Percentiles rank a stretch among this genome's conserved stretches.
Evolutionary conservation across 2,113 vertebrate species (phyloP).

Genomic region (Illadopsis cleaveri): DNA sequence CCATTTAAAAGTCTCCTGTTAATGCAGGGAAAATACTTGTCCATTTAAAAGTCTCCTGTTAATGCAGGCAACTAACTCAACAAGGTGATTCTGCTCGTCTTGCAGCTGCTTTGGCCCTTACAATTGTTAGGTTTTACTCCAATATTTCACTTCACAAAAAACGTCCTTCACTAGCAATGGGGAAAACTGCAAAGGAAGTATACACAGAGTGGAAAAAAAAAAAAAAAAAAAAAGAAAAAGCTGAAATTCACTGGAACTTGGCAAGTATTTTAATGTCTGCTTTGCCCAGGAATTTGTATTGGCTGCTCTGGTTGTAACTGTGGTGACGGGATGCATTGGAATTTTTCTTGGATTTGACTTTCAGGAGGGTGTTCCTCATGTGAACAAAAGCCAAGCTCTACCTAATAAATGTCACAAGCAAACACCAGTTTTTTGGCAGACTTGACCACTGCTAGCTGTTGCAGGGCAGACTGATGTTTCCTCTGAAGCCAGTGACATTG

Average conservation of each 20-base stretch:
- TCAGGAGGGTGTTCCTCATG: neutral
- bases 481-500: neutral
- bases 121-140: neutral
- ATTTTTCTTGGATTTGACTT: neutral
- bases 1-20: neutral
- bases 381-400: neutral
- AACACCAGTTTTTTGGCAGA: neutral
- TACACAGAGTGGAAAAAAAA: neutral
- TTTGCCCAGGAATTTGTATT: constrained; percentile 5
- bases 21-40: neutral
- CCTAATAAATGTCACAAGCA: neutral
- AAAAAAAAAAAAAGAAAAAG: neutral
- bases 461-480: neutral
- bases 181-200: neutral
- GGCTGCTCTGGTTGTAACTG: constrained; percentile 2
- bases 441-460: neutral
- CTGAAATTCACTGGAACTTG: neutral
- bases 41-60: neutral
- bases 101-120: neutral
- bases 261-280: neutral
- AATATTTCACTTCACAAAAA: neutral
- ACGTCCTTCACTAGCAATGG: neutral
- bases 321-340: neutral
- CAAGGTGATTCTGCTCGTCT: neutral
- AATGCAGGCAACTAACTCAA: neutral